Base-by-base conservation (phyloP, 2,797 vertebrate genomes). In the Karalla daura region DNA sequence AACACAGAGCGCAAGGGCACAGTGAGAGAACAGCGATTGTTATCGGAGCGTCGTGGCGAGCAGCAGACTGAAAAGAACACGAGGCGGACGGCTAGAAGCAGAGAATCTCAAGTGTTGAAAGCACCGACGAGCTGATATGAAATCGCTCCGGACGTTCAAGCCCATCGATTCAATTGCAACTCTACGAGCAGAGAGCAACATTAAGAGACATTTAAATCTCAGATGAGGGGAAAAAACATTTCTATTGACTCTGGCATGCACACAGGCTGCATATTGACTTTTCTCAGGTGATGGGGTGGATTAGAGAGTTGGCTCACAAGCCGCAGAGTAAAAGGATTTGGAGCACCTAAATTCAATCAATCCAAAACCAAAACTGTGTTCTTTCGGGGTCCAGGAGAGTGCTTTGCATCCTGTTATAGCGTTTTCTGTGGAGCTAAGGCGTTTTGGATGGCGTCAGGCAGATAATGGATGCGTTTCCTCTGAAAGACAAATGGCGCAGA, bases 11-110 rank as follows among this genome's bases (percentile, higher is more conserved):
- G 91, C 81, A 92, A 91, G 88, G 92, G 91, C 91, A 92, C 90
- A 93, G 92, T 94, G 86, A 93, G 93, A 94, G n/a, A 89, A 91
- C 90, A 94, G 92, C 90, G 90, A 87, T 91, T 91, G 93, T 93
- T 92, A 95, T 94, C 90, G 89, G 92, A 91, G 90, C 87, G 92
- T 93, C 92, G 89, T 91, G 86, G 90, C 89, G 89, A 91, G 90
- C 89, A 90, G 93, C 92, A 93, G 88, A 93, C 88, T 91, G 91
- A 90, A 17, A n/a, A 37, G 21, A 89, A 90, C 86, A 91, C 90
- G 91, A 93, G 89, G 90, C 91, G 93, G 51, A 50, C 37, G 67
- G 52, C 24, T 51, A 70, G 52, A 61, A 76, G 58, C 58, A 64
- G 65, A 36, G 69, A 25, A 36, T 50, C 63, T 21, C 54, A 47